Conservation (phyloP, 2,888 invertebrate species). For the Endotricha flammealis region DNA sequence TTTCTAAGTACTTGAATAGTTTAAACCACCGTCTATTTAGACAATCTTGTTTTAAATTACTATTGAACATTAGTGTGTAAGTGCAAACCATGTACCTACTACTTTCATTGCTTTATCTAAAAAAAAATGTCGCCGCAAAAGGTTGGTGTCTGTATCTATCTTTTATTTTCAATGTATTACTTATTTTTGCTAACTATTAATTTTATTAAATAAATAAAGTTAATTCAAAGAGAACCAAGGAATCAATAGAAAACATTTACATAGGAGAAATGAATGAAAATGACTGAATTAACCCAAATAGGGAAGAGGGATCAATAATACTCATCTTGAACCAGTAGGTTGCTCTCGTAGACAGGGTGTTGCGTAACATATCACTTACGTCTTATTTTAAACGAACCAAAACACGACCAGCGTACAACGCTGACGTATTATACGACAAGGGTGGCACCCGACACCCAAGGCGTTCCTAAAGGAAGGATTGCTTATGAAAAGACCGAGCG, state of each 20-base stretch:
- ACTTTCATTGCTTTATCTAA: background rate
- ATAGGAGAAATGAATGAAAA: constrained; percentile 25
- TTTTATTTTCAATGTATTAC: too few relatives aligned
- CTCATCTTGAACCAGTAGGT: constrained; percentile 48
- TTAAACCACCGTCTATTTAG: constrained; percentile 6
- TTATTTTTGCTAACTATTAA: too few relatives aligned
- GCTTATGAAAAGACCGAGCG: too few relatives aligned
- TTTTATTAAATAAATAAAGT: background rate
- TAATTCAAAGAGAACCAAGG: constrained; percentile 1
- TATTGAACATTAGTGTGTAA: background rate
- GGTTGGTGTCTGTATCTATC: too few relatives aligned
- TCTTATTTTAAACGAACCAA: too few relatives aligned
- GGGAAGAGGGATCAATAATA: constrained; percentile 56
- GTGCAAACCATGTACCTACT: background rate
- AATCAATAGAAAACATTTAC: constrained; percentile 4
- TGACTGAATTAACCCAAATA: constrained; percentile 51
- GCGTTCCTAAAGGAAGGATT: too few relatives aligned
- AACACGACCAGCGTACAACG: too few relatives aligned
- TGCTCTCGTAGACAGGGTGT: constrained; percentile 62
- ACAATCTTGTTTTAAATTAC: constrained; percentile 1
- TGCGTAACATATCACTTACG: constrained; percentile 68
- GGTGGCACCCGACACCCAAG: too few relatives aligned
- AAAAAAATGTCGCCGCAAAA: too few relatives aligned
- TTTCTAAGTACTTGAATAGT: constrained; percentile 23
- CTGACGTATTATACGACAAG: too few relatives aligned